Percentiles rank a stretch among this genome's conserved stretches.
phyloP scores from a whole-genome alignment of 2,797 vertebrate genomes.

The Catharus ustulatus region DNA sequence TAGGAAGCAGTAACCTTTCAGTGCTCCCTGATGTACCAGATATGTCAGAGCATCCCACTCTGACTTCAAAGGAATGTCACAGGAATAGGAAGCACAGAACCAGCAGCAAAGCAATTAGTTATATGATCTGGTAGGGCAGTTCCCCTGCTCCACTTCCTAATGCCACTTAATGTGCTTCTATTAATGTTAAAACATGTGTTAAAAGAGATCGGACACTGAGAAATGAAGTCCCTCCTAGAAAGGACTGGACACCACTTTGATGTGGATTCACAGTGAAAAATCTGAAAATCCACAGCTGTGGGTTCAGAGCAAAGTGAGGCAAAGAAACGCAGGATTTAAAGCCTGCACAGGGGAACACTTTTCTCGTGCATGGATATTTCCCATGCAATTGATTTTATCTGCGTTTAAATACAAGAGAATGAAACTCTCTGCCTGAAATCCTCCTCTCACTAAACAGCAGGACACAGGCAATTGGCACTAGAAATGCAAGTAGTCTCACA shows the following conservation, averaged over 20 bases:
- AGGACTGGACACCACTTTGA: not conserved
- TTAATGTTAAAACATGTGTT: conserved; percentile 19
- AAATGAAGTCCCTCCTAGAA: not conserved
- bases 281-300: not conserved
- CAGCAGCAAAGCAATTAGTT: conserved; percentile 52
- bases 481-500: not conserved
- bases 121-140: not conserved
- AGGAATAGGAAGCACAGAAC: conserved; percentile 57
- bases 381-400: not conserved
- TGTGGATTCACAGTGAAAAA: not conserved
- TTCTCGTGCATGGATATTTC: not conserved
- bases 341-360: not conserved
- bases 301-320: not conserved
- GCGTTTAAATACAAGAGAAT: not conserved
- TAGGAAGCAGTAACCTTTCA: conserved; percentile 61
- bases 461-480: not conserved
- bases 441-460: not conserved
- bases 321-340: conserved; percentile 9
- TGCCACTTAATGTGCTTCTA: conserved; percentile 17
- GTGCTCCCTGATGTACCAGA: conserved; percentile 57
- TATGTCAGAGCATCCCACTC: conserved; percentile 49
- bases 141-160: conserved; percentile 34
- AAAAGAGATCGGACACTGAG: not conserved
- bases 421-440: not conserved
- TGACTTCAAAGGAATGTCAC: conserved; percentile 63